Conservation (phyloP, 1,140 invertebrate species). For the Pogonomyrmex californicus region DNA sequence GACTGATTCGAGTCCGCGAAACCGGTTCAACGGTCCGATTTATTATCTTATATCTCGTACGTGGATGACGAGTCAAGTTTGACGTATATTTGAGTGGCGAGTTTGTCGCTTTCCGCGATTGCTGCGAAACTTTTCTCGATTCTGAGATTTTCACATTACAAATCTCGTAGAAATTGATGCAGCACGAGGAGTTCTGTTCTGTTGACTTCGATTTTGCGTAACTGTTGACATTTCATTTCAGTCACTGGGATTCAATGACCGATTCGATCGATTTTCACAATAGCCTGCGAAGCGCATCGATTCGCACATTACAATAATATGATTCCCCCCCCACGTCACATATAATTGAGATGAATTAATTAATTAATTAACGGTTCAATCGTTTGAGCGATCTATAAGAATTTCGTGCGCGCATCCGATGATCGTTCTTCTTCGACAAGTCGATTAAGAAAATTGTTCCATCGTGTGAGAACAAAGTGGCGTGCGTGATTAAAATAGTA, state of each 20-base stretch:
- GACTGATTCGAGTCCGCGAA: background rate
- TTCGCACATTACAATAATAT: background rate
- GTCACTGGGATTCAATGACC: conserved; percentile 16
- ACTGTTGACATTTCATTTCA: conserved; percentile 15
- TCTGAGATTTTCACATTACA: background rate
- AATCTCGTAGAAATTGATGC: background rate
- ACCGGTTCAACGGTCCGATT: background rate
- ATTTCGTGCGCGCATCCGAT: background rate
- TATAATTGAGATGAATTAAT: background rate
- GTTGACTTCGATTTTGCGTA: background rate
- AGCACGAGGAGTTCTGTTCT: background rate
- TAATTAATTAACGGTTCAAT: background rate
- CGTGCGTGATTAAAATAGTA: conserved; percentile 41
- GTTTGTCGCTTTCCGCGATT: background rate
- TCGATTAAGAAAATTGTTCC: conserved; percentile 12
- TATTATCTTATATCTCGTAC: background rate
- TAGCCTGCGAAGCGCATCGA: background rate
- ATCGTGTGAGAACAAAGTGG: conserved; percentile 1
- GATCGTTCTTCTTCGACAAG: background rate
- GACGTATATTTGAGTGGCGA: background rate
- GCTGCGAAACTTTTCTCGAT: background rate
- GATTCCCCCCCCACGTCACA: background rate
- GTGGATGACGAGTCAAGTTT: background rate
- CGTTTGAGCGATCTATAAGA: background rate
- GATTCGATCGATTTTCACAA: conserved; percentile 42